Conservation (phyloP, 2,113 vertebrate genomes). For the Hippopotamus amphibius region DNA sequence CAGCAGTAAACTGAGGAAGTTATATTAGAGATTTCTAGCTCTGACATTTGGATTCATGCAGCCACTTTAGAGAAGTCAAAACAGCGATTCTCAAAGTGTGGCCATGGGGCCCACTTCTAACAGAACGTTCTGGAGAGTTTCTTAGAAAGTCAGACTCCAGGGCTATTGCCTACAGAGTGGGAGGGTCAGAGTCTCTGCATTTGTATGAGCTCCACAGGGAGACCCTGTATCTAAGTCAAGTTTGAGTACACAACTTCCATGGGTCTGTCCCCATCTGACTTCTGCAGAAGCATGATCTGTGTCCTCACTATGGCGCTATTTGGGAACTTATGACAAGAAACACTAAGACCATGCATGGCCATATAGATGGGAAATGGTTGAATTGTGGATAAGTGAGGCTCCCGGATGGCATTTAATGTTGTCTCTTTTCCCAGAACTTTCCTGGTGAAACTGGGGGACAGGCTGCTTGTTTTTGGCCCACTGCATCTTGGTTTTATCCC, state of each 20-base stretch:
- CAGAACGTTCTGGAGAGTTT: neutral
- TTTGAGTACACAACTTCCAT: neutral
- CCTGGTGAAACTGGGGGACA: neutral
- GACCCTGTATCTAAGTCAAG: rapidly evolving
- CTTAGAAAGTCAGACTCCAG: slow-evolving; percentile 17
- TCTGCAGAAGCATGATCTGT: neutral
- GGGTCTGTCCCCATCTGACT: neutral
- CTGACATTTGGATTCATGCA: neutral
- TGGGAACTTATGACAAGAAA: neutral
- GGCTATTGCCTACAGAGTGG: neutral
- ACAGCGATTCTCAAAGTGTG: neutral
- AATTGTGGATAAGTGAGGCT: neutral
- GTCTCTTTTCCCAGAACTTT: neutral
- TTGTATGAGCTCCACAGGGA: neutral
- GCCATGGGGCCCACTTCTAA: neutral
- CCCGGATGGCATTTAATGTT: neutral
- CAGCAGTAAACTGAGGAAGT: neutral
- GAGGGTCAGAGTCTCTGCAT: neutral
- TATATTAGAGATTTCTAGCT: neutral
- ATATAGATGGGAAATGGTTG: neutral
- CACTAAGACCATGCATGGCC: rapidly evolving
- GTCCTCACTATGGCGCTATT: neutral
- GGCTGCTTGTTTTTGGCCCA: neutral
- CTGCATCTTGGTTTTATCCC: neutral
- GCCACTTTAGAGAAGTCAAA: slow-evolving; percentile 23